phyloP scores from a whole-genome alignment of 2,113 vertebrate genomes.

The Solea senegalensis region DNA sequence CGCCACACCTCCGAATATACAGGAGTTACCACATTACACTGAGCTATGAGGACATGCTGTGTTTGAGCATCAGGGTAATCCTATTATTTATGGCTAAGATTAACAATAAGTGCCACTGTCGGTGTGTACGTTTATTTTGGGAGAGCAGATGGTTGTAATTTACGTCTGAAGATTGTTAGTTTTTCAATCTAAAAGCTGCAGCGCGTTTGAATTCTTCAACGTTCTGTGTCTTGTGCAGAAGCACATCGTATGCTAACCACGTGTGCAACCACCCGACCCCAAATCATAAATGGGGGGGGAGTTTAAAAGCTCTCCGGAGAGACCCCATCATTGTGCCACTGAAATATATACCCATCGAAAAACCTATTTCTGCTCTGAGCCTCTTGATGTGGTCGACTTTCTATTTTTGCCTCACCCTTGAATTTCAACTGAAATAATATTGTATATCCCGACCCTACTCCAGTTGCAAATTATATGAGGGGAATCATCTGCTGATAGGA shows the following conservation, averaged over 20 bases:
- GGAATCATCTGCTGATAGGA: slow-evolving; percentile 78
- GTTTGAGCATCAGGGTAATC: slow-evolving; percentile 52
- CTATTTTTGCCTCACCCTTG: slow-evolving; percentile 77
- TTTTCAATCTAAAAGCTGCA: slow-evolving; percentile 30
- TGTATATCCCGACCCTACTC: slow-evolving; percentile 73
- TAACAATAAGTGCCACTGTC: slow-evolving; percentile 38
- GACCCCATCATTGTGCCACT: slow-evolving; percentile 73
- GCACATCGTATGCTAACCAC: slow-evolving; percentile 64
- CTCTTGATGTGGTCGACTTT: slow-evolving; percentile 77
- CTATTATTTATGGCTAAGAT: slow-evolving; percentile 45
- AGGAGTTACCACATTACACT: slow-evolving; percentile 55
- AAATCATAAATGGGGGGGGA: slow-evolving; percentile 66
- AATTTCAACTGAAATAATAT: slow-evolving; percentile 70
- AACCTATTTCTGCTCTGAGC: slow-evolving; percentile 69
- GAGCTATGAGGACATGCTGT: slow-evolving; percentile 33
- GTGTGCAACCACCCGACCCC: slow-evolving; percentile 67
- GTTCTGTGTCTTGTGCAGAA: slow-evolving; percentile 51
- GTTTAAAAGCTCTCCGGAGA: slow-evolving; percentile 66
- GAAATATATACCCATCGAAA: slow-evolving; percentile 78
- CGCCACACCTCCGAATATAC: slow-evolving; percentile 55
- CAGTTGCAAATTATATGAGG: slow-evolving; percentile 72
- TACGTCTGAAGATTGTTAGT: slow-evolving; percentile 35
- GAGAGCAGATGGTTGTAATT: slow-evolving; percentile 46
- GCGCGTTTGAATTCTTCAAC: slow-evolving; percentile 53
- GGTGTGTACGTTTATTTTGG: slow-evolving; percentile 38